A percentile compares a stretch with the other conserved stretches of the same genome.
phyloP scores from a whole-genome alignment of 2,888 invertebrate species.

The Drosophila neotestacea region DNA sequence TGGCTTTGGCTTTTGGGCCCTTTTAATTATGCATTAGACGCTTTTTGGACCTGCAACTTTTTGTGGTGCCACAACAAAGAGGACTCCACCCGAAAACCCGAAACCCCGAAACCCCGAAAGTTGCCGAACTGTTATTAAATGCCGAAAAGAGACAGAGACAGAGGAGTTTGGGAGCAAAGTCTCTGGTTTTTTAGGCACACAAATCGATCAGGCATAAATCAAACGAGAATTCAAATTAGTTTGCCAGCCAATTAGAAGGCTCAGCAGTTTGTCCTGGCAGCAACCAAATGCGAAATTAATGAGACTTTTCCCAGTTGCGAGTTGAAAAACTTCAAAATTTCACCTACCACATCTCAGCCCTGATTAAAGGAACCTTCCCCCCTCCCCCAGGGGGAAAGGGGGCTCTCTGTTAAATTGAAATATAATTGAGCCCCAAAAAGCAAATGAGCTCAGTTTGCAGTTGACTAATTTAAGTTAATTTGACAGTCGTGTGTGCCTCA shows the following conservation, averaged over 20 bases:
- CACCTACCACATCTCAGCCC: background rate
- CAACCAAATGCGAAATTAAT: slow-evolving; percentile 68
- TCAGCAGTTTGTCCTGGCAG: slow-evolving; percentile 21
- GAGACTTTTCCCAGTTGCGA: slow-evolving; percentile 23
- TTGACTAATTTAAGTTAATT: slow-evolving; percentile 74
- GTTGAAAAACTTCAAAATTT: slow-evolving; percentile 1
- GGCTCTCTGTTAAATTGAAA: slow-evolving; percentile 70
- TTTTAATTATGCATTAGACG: slow-evolving; percentile 74
- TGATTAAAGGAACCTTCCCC: background rate
- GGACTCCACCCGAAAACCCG: slow-evolving; percentile 16
- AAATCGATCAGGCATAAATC: slow-evolving; percentile 79
- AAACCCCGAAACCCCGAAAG: slow-evolving; percentile 10
- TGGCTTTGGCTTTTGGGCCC: slow-evolving; percentile 14
- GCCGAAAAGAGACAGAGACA: background rate
- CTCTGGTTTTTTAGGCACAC: slow-evolving; percentile 4
- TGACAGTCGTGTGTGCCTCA: slow-evolving; percentile 48
- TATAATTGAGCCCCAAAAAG: slow-evolving; percentile 63
- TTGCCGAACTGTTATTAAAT: slow-evolving; percentile 64
- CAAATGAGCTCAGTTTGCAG: slow-evolving; percentile 33
- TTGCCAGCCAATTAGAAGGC: slow-evolving; percentile 64
- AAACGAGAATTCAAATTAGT: slow-evolving; percentile 79
- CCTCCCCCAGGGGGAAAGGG: too few species aligned
- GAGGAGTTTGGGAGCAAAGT: background rate
- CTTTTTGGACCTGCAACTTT: slow-evolving; percentile 29
- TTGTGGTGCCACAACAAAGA: slow-evolving; percentile 51